Evolutionary conservation across 2,113 vertebrate species (phyloP), one percentile per base, ranked within the genome.

Genomic region (Brevimyrus niger): DNA sequence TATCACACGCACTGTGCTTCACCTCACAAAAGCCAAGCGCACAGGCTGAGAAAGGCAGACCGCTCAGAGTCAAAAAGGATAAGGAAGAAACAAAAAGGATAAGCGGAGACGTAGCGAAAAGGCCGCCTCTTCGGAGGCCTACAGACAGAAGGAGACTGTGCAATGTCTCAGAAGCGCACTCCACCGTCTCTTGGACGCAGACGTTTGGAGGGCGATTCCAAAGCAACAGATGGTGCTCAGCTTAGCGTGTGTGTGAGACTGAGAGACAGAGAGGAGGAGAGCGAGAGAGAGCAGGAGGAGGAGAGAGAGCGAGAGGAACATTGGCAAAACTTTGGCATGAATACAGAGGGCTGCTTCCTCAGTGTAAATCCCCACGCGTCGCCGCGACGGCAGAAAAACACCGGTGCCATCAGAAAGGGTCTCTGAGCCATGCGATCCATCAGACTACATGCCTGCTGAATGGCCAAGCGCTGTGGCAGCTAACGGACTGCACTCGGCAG

Each of bases 301-400:
- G 89, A 69, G 88, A 89, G 61, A 87, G n/a, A 55, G 35, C 53
- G 35, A 50, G 46, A 89, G 51, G 27, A 69, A 55, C 76, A 6
- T 10, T 58, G 51, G 85, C 91, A 89, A 90, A 61, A 91, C 90
- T 51, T 92, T 96, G 95, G 95, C 94, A 92, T 17, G 84, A 85
- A 92, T 94, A 93, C 94, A 96, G 93, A 95, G 93, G 93, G 92
- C 91, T 86, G 69, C 55, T 89, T 90, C 89, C 53, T n/a, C 89
- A 8, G 91, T 92, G 91, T 90, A 17, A 92, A 87, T 87, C 50
- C 42, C 50, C 92, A 91, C 93, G 92, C 90, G 92, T 92, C 89
- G 80, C 92, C 91, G 92, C 92, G 91, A 92, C 73, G 88, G 90
- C 51, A 87, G 90, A 91, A 89, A 92, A 91, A 92, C 93, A 91